phyloP scores from a whole-genome alignment of 2,888 invertebrate species.

The Acronicta leporina region DNA sequence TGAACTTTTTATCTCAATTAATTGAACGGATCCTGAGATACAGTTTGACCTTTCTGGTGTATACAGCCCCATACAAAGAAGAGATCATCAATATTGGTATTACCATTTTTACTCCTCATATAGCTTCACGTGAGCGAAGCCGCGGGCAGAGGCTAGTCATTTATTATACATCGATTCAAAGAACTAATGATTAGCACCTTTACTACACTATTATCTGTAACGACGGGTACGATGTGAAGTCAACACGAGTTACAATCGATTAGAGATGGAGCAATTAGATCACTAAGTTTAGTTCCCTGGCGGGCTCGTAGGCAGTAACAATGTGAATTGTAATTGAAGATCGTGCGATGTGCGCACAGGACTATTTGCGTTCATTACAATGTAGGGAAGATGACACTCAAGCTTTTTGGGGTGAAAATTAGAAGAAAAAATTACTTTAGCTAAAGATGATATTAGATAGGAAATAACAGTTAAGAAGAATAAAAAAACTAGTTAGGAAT shows the following conservation, averaged over 20 bases:
- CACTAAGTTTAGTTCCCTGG: slow-evolving; percentile 57
- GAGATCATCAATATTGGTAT: too few species aligned
- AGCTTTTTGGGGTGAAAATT: slow-evolving; percentile 28
- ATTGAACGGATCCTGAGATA: too few species aligned
- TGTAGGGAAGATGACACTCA: slow-evolving; percentile 35
- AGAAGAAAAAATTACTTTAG: slow-evolving; percentile 11
- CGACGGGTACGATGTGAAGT: slow-evolving; percentile 33
- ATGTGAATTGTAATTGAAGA: slow-evolving; percentile 56
- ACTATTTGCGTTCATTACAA: slow-evolving; percentile 50
- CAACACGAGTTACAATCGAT: slow-evolving; percentile 57
- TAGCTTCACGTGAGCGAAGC: too few species aligned
- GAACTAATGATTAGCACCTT: slow-evolving; percentile 25
- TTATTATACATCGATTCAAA: slow-evolving; percentile 2
- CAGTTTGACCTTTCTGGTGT: too few species aligned
- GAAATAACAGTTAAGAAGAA: too few species aligned
- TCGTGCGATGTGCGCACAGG: slow-evolving; percentile 40
- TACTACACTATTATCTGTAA: slow-evolving; percentile 44
- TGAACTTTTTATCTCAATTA: too few species aligned
- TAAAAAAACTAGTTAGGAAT: too few species aligned
- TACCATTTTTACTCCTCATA: too few species aligned
- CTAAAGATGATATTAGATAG: background rate
- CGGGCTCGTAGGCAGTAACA: slow-evolving; percentile 49
- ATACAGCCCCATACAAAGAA: background rate
- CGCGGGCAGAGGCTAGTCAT: too few species aligned
- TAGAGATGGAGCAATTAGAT: slow-evolving; percentile 58